Conservation (phyloP, 2,797 vertebrate species). For the Crax fasciolata region DNA sequence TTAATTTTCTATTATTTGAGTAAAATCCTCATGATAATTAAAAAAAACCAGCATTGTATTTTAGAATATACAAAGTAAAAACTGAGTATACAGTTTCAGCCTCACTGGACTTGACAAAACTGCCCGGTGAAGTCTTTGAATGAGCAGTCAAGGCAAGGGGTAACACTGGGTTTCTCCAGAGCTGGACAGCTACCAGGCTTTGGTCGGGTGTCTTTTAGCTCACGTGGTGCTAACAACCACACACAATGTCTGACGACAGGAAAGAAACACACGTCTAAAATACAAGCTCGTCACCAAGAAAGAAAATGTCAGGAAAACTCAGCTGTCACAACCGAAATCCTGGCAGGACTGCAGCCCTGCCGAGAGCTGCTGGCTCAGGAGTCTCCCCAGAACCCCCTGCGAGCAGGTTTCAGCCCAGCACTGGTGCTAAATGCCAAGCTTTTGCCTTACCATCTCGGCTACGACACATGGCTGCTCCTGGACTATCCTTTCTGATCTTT, state of each 20-base stretch:
- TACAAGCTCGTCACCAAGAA: not conserved
- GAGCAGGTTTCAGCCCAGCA: too few relatives aligned
- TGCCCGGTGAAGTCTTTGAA: not conserved
- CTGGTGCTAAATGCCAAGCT: not conserved
- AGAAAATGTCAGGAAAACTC: not conserved
- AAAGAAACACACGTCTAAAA: not conserved
- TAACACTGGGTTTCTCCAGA: rapidly evolving
- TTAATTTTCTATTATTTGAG: not conserved
- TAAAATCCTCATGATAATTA: not conserved
- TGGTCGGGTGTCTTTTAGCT: too few relatives aligned
- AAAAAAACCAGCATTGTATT: not conserved
- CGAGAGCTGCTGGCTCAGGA: not conserved
- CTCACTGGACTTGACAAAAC: not conserved
- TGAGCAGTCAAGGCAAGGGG: not conserved
- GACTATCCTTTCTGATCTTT: not conserved
- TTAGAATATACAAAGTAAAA: not conserved
- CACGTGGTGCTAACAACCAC: not conserved
- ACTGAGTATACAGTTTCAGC: not conserved
- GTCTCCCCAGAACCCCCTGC: not conserved
- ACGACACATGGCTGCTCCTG: rapidly evolving
- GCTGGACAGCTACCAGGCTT: not conserved
- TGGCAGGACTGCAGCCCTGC: not conserved
- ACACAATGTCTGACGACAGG: not conserved
- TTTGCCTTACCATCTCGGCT: not conserved
- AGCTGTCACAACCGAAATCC: not conserved